Conservation (phyloP, 2,113 vertebrate species). For the Mustela lutreola region DNA sequence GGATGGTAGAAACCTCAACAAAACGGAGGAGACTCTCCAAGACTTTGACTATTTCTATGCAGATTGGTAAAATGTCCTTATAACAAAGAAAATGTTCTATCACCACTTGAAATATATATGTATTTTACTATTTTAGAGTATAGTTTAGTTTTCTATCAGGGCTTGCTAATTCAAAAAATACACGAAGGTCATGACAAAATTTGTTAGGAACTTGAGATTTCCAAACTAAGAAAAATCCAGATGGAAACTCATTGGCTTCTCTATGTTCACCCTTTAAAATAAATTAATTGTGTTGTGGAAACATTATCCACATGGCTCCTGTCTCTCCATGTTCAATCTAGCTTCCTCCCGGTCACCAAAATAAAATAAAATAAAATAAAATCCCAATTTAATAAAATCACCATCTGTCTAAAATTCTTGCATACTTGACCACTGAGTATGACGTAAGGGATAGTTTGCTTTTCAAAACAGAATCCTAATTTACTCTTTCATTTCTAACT, state of each 20-base stretch:
- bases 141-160: slow-evolving; percentile 61
- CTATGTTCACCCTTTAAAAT: slow-evolving; percentile 60
- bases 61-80: slow-evolving; percentile 64
- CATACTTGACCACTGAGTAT: not conserved
- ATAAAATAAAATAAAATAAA: not conserved
- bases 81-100: slow-evolving; percentile 66
- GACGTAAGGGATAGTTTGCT: not conserved
- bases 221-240: slow-evolving; percentile 61
- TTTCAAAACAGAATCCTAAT: not conserved
- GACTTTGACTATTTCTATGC: slow-evolving; percentile 58
- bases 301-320: not conserved
- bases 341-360: not conserved
- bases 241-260: slow-evolving; percentile 63
- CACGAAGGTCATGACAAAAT: slow-evolving; percentile 66
- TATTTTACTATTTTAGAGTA: slow-evolving; percentile 71
- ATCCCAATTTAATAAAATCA: not conserved
- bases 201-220: slow-evolving; percentile 52
- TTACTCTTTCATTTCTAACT: not conserved
- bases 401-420: not conserved
- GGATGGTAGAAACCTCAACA: slow-evolving; percentile 63
- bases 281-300: slow-evolving; percentile 53
- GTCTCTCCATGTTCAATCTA: not conserved
- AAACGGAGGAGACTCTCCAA: slow-evolving; percentile 62
- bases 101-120: slow-evolving; percentile 37
- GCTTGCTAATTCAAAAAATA: slow-evolving; percentile 64